A percentile compares a stretch with the other conserved stretches of the same genome.
Conservation (phyloP, 30 jellyfish, hydroid and myxozoan genomes). For the Rhopilema esculentum region DNA sequence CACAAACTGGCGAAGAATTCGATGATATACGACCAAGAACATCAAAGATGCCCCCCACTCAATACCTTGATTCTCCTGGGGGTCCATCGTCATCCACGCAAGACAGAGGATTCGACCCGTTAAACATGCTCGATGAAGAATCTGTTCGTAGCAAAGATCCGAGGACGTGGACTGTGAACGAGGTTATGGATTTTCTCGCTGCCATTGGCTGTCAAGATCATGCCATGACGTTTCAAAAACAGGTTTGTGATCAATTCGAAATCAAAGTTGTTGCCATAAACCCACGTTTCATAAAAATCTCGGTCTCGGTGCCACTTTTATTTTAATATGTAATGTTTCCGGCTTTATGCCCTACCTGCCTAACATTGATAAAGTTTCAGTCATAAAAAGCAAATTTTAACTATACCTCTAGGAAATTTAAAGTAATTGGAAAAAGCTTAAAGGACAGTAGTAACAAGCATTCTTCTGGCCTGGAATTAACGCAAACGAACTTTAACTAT, state of each 20-base stretch:
- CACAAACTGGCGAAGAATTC: constrained; percentile 76
- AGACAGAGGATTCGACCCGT: constrained; percentile 97
- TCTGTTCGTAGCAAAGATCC: constrained; percentile 95
- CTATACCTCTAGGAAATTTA: too few relatives aligned
- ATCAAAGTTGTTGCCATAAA: too few relatives aligned
- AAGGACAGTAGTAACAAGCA: too few relatives aligned
- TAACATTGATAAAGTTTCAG: too few relatives aligned
- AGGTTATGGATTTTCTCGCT: constrained; percentile 97
- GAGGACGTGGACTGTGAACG: constrained; percentile 94
- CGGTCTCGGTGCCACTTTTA: too few relatives aligned
- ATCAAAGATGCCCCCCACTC: constrained; percentile 73
- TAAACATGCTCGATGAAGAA: constrained; percentile 93
- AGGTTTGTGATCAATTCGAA: constrained; percentile 46
- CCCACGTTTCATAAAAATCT: too few relatives aligned
- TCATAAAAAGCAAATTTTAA: too few relatives aligned
- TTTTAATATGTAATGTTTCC: too few relatives aligned
- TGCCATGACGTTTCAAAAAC: constrained; percentile 94
- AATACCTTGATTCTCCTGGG: constrained; percentile 92
- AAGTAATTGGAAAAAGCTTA: too few relatives aligned
- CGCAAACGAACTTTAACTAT: too few relatives aligned
- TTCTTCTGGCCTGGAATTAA: too few relatives aligned
- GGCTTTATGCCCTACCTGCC: too few relatives aligned
- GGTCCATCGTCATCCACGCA: constrained; percentile 96
- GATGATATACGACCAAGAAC: constrained; percentile 64
- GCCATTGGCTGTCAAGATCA: constrained; percentile 99